A percentile compares a stretch with the other conserved stretches of the same genome.
Evolutionary conservation across 2,797 vertebrate species (phyloP).

Genomic region (Neopelma chrysocephalum): DNA sequence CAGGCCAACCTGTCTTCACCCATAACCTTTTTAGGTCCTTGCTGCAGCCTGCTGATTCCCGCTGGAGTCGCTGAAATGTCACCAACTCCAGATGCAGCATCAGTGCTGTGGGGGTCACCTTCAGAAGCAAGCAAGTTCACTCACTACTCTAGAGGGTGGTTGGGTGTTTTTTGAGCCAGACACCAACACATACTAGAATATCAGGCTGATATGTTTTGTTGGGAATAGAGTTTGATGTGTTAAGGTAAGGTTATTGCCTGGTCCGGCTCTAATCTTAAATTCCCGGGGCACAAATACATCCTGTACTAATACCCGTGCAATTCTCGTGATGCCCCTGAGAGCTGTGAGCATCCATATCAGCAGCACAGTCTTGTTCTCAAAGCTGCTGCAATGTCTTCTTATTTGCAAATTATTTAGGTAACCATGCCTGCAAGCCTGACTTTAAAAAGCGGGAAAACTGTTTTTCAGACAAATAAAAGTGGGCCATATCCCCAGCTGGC

Average conservation of each 20-base stretch:
- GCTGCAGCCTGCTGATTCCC: background rate
- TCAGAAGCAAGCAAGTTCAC: background rate
- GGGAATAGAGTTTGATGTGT: conserved; percentile 36
- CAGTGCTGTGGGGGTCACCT: background rate
- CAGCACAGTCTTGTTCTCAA: background rate
- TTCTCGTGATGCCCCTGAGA: background rate
- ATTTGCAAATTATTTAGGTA: conserved; percentile 51
- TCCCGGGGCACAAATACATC: background rate
- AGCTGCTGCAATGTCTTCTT: conserved; percentile 37
- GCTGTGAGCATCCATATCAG: background rate
- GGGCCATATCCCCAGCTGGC: background rate
- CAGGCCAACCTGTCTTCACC: background rate
- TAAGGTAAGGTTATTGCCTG: conserved; percentile 42
- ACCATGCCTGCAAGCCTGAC: conserved; percentile 11
- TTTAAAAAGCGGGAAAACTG: background rate
- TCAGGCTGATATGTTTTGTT: conserved; percentile 23
- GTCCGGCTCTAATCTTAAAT: conserved; percentile 49
- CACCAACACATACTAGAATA: background rate
- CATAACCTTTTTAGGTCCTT: background rate
- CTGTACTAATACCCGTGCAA: background rate
- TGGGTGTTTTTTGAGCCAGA: background rate
- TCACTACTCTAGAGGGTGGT: background rate
- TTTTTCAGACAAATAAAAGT: background rate
- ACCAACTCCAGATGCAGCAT: background rate
- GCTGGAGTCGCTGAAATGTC: background rate